phyloP scores from a whole-genome alignment of 1,140 invertebrate genomes.

The Campoletis sonorensis region DNA sequence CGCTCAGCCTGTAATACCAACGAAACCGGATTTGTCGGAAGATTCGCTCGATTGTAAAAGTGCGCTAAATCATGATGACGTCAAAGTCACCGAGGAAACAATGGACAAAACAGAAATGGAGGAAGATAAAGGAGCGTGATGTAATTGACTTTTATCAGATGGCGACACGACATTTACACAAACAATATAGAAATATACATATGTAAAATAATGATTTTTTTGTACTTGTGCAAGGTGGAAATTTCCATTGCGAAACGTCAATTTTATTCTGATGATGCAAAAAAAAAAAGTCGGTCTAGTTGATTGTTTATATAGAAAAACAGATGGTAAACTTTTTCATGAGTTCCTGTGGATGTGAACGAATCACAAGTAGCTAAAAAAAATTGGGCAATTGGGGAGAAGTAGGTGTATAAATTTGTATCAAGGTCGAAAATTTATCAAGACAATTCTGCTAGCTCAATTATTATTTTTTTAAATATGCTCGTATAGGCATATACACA shows the following conservation, averaged over 20 bases:
- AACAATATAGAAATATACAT: slow-evolving; percentile 3
- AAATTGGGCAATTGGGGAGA: no score
- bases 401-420: no score
- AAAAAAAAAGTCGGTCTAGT: slow-evolving; percentile 12
- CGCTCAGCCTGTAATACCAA: slow-evolving; percentile 73
- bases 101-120: slow-evolving; percentile 4
- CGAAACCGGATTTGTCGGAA: not conserved
- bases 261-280: not conserved
- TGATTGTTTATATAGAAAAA: slow-evolving; percentile 9
- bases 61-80: not conserved
- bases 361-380: no score
- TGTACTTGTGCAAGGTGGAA: not conserved
- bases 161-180: not conserved
- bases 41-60: slow-evolving; percentile 20
- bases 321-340: not conserved
- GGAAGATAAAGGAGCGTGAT: not conserved
- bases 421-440: no score
- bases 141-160: not conserved
- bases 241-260: not conserved
- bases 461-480: no score
- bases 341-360: no score
- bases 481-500: not conserved
- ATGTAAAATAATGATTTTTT: not conserved
- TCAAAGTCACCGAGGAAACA: slow-evolving; percentile 3
- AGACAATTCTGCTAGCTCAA: no score